Evolutionary conservation across 2,888 invertebrate species (phyloP), one percentile per base, ranked within the genome.

Genomic region (Pyrrhia umbra): DNA sequence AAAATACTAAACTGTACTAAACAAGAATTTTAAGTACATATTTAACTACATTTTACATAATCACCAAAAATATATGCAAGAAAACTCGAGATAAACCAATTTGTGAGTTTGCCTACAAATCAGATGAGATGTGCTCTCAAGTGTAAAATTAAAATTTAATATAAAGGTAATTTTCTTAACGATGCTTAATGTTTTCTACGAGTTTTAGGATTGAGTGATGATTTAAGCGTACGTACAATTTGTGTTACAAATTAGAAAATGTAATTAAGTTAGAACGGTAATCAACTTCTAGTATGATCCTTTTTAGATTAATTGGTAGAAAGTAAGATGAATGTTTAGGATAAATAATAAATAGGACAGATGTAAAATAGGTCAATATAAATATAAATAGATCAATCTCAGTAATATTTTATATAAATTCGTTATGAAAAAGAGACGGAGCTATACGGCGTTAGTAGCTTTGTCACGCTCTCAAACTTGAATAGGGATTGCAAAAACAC

Each of bases 61-160:
- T 34, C 34, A n/a, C 34, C 34, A n/a, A 34, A 34, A 30, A 34
- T n/a, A 27, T 27, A 16, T 21, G 45, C 1, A 16, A 39, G 20
- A 27, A 39, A 15, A 16, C 20, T 8, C 16, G 20, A 60, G 25
- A 25, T 15, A 25, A 27, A 60, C 64, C 16, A 68, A 60, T 64
- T 59, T 46, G 23, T 20, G 2, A 18, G 34, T 15, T 9, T 27
- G 43, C 18, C 15, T 34, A 34, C 47, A 69, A 70, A 66, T 69
- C 15, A 27, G 20, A 65, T 69, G 8, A 69, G 39, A 46, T 16
- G 64, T 40, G 45, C 43, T 20, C 71, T 50, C 49, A 20, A 39
- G 39, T 49, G 70, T 45, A 39, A 23, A 27, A 62, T 69, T 62
- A 63, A 50, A 23, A 37, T 66, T 42, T 43, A 27, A 51, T 37